Evolutionary conservation across 2,888 invertebrate genomes (phyloP).

Genomic region (Apantesis nais): DNA sequence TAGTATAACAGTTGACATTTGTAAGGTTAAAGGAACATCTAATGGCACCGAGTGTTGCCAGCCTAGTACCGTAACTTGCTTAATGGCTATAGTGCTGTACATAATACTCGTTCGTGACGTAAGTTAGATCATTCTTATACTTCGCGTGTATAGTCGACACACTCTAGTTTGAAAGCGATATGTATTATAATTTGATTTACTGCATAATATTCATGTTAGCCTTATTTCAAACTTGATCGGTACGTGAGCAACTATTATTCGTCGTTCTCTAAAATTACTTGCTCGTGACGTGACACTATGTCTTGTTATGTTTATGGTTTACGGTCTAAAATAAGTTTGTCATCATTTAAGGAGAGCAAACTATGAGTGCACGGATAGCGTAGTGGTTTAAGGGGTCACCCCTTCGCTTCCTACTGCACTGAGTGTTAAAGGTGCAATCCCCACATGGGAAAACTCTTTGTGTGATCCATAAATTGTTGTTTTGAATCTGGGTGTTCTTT

Average conservation of each 20-base stretch:
- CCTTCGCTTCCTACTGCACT: too few species aligned
- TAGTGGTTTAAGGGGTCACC: too few species aligned
- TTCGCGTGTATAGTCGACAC: constrained; percentile 36
- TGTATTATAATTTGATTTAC: constrained; percentile 41
- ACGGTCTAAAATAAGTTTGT: neutral
- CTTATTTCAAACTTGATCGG: constrained; percentile 53
- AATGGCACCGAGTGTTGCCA: neutral
- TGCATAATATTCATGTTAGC: constrained; percentile 47
- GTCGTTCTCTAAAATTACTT: constrained; percentile 63
- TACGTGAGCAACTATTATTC: constrained; percentile 51
- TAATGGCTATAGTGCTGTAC: neutral
- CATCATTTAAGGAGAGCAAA: neutral
- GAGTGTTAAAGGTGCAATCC: too few species aligned
- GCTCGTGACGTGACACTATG: constrained; percentile 62
- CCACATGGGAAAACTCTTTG: too few species aligned
- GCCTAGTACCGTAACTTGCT: constrained; percentile 3
- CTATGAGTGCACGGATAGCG: too few species aligned
- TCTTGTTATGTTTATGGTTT: constrained; percentile 44
- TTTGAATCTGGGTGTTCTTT: too few species aligned
- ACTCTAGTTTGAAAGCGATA: constrained; percentile 19
- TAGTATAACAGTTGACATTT: neutral
- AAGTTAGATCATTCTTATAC: constrained; percentile 20
- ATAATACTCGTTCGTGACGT: constrained; percentile 14
- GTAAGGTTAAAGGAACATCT: neutral
- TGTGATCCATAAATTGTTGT: too few species aligned